phyloP scores from a whole-genome alignment of 92 coral and sea anemone species.

The Porites rus region DNA sequence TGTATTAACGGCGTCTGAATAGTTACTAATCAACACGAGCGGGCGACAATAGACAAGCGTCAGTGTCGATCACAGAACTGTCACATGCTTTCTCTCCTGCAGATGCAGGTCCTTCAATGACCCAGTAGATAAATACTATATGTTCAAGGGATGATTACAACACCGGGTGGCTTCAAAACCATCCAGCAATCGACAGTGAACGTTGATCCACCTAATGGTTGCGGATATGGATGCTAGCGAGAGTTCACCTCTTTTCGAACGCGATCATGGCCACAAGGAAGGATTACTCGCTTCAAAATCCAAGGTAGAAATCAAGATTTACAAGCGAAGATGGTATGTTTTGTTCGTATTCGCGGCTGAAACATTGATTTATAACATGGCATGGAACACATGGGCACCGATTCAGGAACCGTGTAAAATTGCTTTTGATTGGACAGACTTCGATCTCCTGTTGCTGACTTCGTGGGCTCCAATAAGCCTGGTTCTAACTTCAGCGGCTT shows the following conservation, averaged over 20 bases:
- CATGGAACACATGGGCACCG: constrained; percentile 78
- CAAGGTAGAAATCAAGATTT: constrained; percentile 35
- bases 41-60: too few relatives aligned
- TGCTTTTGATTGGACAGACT: constrained; percentile 74
- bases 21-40: too few relatives aligned
- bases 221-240: constrained; percentile 19
- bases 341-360: constrained; percentile 55
- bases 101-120: too few relatives aligned
- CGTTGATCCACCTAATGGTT: background rate
- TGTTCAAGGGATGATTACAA: too few relatives aligned
- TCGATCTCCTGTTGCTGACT: constrained; percentile 63
- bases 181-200: too few relatives aligned
- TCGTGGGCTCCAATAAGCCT: constrained; percentile 46
- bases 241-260: background rate
- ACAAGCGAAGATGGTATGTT: constrained; percentile 80
- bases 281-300: background rate
- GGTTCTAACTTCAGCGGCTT: constrained; percentile 47
- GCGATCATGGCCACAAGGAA: background rate
- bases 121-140: too few relatives aligned
- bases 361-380: constrained; percentile 54
- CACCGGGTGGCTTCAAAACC: too few relatives aligned
- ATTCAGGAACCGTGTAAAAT: constrained; percentile 75
- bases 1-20: too few relatives aligned
- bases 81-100: too few relatives aligned
- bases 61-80: too few relatives aligned